Evolutionary conservation across 2,888 invertebrate genomes (phyloP), one percentile per base, ranked within the genome.

Genomic region (Orthosia incerta): DNA sequence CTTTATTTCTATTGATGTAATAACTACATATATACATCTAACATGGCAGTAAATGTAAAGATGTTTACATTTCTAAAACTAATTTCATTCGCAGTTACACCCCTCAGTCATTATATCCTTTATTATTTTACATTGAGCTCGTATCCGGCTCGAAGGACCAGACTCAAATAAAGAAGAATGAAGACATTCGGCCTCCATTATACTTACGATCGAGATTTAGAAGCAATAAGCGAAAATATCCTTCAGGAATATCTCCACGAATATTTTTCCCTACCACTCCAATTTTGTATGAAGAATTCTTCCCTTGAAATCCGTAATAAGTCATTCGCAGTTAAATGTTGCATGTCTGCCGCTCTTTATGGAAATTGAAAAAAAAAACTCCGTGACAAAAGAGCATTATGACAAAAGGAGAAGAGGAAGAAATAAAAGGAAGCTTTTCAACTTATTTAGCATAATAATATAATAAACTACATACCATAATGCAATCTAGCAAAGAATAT

Each of bases 181-280:
- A 87, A 91, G 89, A 89, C 89, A 87, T 91, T 89, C 87, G 86
- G 89, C 87, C 89, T 88, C 85, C 83, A 86, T 89, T 87, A 88
- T 90, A 90, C 91, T 92, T 91, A 92, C 86, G 89, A 87, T 83
- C 80, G 82, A 87, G 84, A 90, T 91, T 89, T 87, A 87, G 86
- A 82, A 79, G 76, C 64, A 74, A 86, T 83, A 83, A 75, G 66
- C 48, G 62, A 74, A 83, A 80, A 84, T 80, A 75, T 71, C 53
- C 66, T 76, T 69, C 62, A 59, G 66, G 45, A 80, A 78, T 69
- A 76, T 73, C 66, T 57, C 61, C 68, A 18, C 45, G 64, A 75
- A 67, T 69, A 76, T 82, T 82, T 83, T 69, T 71, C 31, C 55
- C 53, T 60, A 57, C 59, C 31, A 59, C 39, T 76, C 51, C 31